Evolutionary conservation across 1,140 invertebrate species (phyloP).

Genomic region (Palaemon carinicauda): DNA sequence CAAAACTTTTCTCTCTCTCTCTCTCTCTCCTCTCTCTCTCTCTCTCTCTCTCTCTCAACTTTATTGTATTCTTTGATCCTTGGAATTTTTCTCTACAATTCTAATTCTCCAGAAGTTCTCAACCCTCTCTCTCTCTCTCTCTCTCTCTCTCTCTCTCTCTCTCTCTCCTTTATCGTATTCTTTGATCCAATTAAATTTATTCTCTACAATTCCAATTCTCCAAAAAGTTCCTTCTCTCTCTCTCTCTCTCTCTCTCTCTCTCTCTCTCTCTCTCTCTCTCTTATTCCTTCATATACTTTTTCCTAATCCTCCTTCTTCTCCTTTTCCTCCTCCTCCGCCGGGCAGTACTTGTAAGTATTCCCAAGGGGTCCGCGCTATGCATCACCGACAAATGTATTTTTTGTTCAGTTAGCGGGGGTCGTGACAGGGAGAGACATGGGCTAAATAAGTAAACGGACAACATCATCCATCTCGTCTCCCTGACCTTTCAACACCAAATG

Average conservation of each 20-base stretch:
- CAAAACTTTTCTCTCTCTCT: background rate
- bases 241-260: background rate
- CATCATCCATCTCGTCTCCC: conserved; percentile 30
- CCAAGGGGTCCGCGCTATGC: background rate
- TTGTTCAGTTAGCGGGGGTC: conserved; percentile 29
- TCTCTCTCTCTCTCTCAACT: background rate
- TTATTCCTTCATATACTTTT: background rate
- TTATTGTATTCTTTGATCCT: too few species aligned
- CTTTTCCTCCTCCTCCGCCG: background rate
- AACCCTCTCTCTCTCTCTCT: background rate
- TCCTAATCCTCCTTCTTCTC: background rate
- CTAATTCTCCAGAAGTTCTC: background rate
- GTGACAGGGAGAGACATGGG: conserved; percentile 45
- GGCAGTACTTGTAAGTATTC: background rate
- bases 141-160: background rate
- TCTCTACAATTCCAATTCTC: background rate
- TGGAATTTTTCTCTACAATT: too few species aligned
- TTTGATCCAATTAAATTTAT: too few species aligned
- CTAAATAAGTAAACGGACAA: conserved; percentile 49
- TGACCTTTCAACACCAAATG: conserved; percentile 45
- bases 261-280: background rate
- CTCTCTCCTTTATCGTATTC: background rate
- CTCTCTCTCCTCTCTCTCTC: background rate
- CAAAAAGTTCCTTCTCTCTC: too few species aligned
- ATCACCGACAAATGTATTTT: conserved; percentile 26